phyloP scores from a whole-genome alignment of 2,888 invertebrate species.

The Chrysopilus asiliformis region DNA sequence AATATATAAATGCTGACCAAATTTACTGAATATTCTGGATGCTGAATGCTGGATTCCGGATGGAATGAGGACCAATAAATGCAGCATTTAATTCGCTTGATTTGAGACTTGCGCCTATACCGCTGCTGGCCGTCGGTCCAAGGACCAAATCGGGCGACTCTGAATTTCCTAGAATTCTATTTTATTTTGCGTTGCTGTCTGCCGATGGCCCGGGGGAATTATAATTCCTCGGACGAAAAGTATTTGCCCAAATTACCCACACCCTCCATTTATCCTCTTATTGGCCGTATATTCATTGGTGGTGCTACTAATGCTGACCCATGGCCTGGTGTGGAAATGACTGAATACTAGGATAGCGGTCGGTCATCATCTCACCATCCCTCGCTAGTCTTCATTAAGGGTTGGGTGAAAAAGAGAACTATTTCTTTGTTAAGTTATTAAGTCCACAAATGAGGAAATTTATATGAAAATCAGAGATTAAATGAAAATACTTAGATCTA shows the following conservation, averaged over 20 bases:
- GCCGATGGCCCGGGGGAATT: slow-evolving; percentile 11
- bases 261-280: neutral
- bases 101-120: no score
- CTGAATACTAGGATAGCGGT: neutral
- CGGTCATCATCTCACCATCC: no score
- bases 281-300: slow-evolving; percentile 1
- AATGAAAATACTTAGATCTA: no score
- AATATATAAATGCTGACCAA: slow-evolving; percentile 14
- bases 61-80: slow-evolving; percentile 3
- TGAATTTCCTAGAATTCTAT: no score
- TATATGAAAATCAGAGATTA: slow-evolving; percentile 23
- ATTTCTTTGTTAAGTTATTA: no score
- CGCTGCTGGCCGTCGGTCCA: no score
- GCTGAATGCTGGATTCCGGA: no score
- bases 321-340: neutral
- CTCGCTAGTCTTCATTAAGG: no score
- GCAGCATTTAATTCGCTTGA: slow-evolving; percentile 11
- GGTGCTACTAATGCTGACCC: neutral
- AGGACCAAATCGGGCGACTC: no score
- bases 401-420: no score
- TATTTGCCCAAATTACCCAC: slow-evolving; percentile 8
- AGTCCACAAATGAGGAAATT: slow-evolving; percentile 19
- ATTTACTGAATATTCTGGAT: slow-evolving; percentile 2
- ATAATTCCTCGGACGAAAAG: slow-evolving; percentile 9
- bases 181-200: slow-evolving; percentile 8